Conservation (phyloP, 2,797 vertebrate genomes). For the Propithecus deckenii region DNA sequence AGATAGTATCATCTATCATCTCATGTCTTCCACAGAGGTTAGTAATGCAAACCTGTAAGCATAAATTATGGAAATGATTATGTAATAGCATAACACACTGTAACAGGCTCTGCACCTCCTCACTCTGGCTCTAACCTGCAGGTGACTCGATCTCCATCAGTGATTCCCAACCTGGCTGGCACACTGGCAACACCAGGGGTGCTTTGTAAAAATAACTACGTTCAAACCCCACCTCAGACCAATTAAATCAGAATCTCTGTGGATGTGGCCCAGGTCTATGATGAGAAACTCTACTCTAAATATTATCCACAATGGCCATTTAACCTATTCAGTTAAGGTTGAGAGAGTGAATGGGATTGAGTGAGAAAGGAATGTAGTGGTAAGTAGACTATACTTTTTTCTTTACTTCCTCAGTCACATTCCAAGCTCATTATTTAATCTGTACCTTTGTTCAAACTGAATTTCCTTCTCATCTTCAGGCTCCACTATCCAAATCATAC, state of each 20-base stretch:
- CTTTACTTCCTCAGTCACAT: not conserved
- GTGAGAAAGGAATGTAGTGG: not conserved
- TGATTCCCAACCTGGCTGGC: not conserved
- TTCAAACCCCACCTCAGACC: not conserved
- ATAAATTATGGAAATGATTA: not conserved
- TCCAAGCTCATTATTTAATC: not conserved
- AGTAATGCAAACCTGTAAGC: conserved; percentile 88
- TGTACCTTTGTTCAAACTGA: not conserved
- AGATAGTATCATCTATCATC: conserved; percentile 89
- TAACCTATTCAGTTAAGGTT: not conserved
- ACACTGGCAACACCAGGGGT: not conserved
- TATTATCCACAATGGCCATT: not conserved
- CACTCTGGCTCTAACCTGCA: not conserved
- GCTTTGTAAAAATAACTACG: not conserved
- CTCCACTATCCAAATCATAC: not conserved
- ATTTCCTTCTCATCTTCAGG: not conserved
- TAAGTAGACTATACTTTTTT: not conserved
- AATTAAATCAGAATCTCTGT: not conserved
- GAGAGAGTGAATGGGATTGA: not conserved
- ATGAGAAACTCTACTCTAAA: not conserved
- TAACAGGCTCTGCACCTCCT: not conserved
- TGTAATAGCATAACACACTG: not conserved
- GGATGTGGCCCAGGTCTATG: not conserved
- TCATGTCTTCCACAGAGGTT: conserved; percentile 87
- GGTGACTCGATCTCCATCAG: not conserved